A percentile compares a stretch with the other conserved stretches of the same genome.
Evolutionary conservation across 2,797 vertebrate species (phyloP).

Genomic region (Tokudaia tokunoshimensis): DNA sequence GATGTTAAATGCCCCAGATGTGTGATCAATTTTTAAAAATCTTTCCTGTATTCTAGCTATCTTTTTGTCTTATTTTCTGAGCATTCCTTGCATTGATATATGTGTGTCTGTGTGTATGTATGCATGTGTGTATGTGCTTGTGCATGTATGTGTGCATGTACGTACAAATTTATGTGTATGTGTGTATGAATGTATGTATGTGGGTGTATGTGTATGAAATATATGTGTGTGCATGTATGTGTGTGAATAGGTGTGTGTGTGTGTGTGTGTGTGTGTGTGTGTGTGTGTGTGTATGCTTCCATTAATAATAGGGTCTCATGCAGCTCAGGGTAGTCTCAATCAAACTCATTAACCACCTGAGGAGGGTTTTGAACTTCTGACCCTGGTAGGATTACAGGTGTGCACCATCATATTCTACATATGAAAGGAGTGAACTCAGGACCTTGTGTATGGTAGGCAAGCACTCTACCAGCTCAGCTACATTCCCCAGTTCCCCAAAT

Average conservation of each 20-base stretch:
- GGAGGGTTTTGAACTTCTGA: background rate
- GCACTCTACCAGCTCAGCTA: background rate
- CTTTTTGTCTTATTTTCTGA: slow-evolving; percentile 51
- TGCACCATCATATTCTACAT: background rate
- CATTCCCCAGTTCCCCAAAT: background rate
- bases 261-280: background rate
- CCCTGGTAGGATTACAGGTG: background rate
- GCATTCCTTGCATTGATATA: background rate
- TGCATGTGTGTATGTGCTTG: background rate
- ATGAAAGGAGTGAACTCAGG: background rate
- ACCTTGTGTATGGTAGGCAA: background rate
- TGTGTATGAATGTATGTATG: background rate
- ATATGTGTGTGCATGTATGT: background rate
- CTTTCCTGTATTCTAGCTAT: slow-evolving; percentile 5
- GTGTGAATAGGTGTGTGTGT: background rate
- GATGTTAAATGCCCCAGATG: background rate
- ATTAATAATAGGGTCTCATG: background rate
- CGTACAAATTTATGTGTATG: background rate
- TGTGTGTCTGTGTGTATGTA: background rate
- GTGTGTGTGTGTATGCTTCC: background rate
- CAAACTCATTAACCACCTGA: background rate
- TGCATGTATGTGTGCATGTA: background rate
- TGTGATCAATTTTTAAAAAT: background rate
- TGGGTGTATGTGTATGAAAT: background rate
- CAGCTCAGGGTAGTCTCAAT: background rate